These are phyloP conservation scores for Menidia menidia DNA, from an alignment of 2,797 vertebrate species.

Conservation along the genomic window DNA sequence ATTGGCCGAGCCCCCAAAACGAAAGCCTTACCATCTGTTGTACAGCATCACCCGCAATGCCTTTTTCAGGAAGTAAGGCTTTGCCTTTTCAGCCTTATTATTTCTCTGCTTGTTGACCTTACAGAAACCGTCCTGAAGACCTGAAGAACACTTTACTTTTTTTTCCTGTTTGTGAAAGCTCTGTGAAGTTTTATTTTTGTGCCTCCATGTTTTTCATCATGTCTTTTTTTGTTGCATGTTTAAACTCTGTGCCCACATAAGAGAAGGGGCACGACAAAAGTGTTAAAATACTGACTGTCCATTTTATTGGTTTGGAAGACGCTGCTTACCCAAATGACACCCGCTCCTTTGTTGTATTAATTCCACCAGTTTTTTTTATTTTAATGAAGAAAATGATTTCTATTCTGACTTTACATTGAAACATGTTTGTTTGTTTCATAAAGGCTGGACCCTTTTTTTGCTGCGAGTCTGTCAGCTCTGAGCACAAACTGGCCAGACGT, in stretches of 20 bases:
- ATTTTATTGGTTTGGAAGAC: constrained; percentile 65
- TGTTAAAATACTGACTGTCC: constrained; percentile 73
- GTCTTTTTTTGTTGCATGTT: constrained; percentile 46
- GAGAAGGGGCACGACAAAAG: constrained; percentile 53
- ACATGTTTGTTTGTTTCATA: constrained; percentile 66
- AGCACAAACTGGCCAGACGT: constrained; percentile 60
- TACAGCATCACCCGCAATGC: constrained; percentile 90
- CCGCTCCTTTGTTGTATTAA: constrained; percentile 42
- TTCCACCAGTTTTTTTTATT: constrained; percentile 46
- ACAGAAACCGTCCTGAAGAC: constrained; percentile 57
- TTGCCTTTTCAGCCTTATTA: constrained; percentile 1
- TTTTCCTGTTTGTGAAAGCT: constrained; percentile 50
- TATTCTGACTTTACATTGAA: constrained; percentile 63
- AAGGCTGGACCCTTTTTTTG: constrained; percentile 78
- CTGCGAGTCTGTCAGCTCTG: constrained; percentile 60
- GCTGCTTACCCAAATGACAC: constrained; percentile 68
- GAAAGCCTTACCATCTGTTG: constrained; percentile 92
- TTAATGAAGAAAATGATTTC: constrained; percentile 62
- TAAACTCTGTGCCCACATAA: constrained; percentile 59
- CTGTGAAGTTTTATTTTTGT: constrained; percentile 40
- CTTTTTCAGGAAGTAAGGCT: constrained; percentile 91
- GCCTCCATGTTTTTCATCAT: constrained; percentile 39
- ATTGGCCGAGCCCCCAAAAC: constrained; percentile 94
- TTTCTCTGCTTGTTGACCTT: constrained; percentile 22
- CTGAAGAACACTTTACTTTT: constrained; percentile 55